Conservation (phyloP, 2,797 vertebrate species). For the Malacoraja senta region DNA sequence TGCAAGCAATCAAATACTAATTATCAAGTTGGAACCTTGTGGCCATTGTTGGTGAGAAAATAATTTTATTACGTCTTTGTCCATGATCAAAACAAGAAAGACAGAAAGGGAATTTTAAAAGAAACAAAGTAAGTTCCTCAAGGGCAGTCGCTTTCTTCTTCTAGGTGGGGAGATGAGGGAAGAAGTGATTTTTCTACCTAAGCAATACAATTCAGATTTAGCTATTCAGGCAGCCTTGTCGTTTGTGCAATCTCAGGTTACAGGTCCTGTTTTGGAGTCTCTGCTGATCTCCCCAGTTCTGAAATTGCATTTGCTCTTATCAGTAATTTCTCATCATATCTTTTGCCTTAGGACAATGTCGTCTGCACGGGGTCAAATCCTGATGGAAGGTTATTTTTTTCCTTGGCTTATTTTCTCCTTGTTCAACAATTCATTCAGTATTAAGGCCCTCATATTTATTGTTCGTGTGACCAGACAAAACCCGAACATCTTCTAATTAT, state of each 20-base stretch:
- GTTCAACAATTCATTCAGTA: neutral
- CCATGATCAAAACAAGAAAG: neutral
- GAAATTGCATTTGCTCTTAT: conserved; percentile 25
- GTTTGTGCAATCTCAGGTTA: neutral
- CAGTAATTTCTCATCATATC: conserved; percentile 5
- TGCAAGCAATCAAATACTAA: neutral
- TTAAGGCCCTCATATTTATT: neutral
- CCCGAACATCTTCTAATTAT: neutral
- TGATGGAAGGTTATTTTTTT: neutral
- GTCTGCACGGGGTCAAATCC: neutral
- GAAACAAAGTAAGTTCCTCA: neutral
- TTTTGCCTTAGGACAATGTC: conserved; percentile 1
- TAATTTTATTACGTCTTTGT: neutral
- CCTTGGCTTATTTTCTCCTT: neutral
- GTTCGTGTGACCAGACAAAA: neutral
- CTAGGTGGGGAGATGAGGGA: neutral
- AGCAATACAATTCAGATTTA: neutral
- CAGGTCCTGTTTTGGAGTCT: neutral
- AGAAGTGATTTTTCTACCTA: neutral
- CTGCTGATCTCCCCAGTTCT: neutral
- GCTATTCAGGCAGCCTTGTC: neutral
- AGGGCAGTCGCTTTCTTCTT: neutral
- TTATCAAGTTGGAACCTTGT: neutral
- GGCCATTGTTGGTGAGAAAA: neutral
- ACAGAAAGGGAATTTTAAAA: neutral